Percentiles rank a stretch among this genome's conserved stretches.
Conservation (phyloP, 1,140 invertebrate species). For the Pseudomyrmex dendroicus region DNA sequence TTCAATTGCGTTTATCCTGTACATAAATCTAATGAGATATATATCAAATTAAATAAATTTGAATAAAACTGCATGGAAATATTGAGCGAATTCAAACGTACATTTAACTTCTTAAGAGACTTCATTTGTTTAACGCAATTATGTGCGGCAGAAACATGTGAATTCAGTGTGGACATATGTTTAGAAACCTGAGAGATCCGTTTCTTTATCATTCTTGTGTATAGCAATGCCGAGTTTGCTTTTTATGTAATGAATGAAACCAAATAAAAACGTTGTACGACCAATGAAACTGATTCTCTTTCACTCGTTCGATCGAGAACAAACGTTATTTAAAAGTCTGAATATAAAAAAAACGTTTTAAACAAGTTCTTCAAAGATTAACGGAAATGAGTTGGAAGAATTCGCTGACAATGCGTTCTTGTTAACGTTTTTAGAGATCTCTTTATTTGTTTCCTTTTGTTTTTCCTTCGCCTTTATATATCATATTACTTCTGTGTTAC, state of each 20-base stretch:
- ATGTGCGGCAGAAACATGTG: not conserved
- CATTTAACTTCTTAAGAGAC: not conserved
- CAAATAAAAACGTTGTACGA: slow-evolving; percentile 24
- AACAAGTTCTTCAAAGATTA: no score
- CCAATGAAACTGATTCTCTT: not conserved
- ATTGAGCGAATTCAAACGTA: no score
- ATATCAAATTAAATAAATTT: not conserved
- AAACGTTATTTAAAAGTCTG: no score
- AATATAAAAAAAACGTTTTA: no score
- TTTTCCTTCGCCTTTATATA: slow-evolving; percentile 22
- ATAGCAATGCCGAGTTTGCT: slow-evolving; percentile 12
- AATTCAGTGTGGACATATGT: not conserved
- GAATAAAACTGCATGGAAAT: not conserved
- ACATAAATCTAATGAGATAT: not conserved
- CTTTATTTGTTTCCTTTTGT: slow-evolving; percentile 29
- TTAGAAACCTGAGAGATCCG: not conserved
- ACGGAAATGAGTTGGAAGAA: not conserved
- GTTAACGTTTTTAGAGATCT: slow-evolving; percentile 25
- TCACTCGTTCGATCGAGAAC: not conserved
- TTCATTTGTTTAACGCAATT: not conserved
- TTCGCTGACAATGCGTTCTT: not conserved
- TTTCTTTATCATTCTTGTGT: slow-evolving; percentile 13
- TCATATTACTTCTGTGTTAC: slow-evolving; percentile 15
- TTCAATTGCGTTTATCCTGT: not conserved
- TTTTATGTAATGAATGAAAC: slow-evolving; percentile 27